Conservation (phyloP, 2,113 vertebrate genomes). For the Pavo muticus region DNA sequence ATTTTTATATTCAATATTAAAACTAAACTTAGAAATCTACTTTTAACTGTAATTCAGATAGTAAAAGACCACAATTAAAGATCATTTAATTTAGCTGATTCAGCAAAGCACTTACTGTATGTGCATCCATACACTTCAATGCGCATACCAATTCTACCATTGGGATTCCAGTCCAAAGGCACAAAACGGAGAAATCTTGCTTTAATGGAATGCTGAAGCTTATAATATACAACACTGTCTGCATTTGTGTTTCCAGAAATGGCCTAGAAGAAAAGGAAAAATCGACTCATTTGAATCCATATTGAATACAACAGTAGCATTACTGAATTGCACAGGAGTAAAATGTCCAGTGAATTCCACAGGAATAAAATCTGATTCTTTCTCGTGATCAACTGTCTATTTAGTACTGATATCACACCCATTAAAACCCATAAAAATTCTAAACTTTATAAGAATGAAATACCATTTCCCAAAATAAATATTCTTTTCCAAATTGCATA, state of each 20-base stretch:
- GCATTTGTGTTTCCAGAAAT: conserved; percentile 89
- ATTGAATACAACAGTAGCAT: background rate
- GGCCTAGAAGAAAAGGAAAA: conserved; percentile 73
- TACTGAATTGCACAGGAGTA: background rate
- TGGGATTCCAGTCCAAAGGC: conserved; percentile 86
- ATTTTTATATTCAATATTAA: background rate
- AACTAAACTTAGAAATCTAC: background rate
- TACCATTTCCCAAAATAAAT: background rate
- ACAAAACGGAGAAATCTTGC: conserved; percentile 85
- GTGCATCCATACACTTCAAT: conserved; percentile 87
- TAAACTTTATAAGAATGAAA: background rate
- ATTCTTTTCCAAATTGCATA: background rate
- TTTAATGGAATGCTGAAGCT: conserved; percentile 86
- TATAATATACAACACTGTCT: conserved; percentile 85
- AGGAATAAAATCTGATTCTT: background rate
- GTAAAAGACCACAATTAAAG: background rate
- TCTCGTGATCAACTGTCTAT: background rate
- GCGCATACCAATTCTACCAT: conserved; percentile 88
- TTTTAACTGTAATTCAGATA: background rate
- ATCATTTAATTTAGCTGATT: background rate
- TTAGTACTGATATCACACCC: accelerated
- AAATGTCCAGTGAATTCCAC: background rate
- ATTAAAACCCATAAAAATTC: background rate
- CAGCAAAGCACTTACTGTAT: conserved; percentile 83
- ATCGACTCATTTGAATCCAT: background rate